Conservation (phyloP, 2,888 invertebrate species). For the Priapulus caudatus region DNA sequence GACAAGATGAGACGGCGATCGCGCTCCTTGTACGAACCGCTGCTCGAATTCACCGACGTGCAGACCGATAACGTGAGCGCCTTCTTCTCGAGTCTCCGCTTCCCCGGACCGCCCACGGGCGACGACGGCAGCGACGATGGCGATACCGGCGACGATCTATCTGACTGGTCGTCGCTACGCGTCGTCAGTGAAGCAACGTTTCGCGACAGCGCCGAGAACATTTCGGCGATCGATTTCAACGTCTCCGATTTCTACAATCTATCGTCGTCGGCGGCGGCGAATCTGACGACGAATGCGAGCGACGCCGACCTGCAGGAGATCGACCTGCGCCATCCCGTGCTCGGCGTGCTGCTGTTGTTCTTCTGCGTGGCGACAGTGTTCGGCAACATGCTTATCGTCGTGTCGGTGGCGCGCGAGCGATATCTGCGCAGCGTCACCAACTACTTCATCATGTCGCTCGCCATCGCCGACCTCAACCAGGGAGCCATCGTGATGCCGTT, state of each 20-base stretch:
- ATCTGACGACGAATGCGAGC: not conserved
- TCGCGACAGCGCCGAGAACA: no score
- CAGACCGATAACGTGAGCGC: not conserved
- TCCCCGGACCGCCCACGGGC: not conserved
- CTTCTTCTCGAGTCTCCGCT: not conserved
- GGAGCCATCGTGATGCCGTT: slow-evolving; percentile 97
- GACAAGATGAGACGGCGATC: no score
- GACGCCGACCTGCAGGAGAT: not conserved
- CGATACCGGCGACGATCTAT: no score
- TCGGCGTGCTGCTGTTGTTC: slow-evolving; percentile 63
- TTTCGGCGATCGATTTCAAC: no score
- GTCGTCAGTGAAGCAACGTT: no score
- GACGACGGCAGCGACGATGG: not conserved
- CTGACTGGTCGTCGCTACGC: no score
- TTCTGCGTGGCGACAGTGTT: slow-evolving; percentile 87
- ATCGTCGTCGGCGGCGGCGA: no score
- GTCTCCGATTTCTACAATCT: no score
- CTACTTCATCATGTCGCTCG: slow-evolving; percentile 90
- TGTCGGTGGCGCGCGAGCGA: slow-evolving; percentile 80
- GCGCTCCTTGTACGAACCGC: no score
- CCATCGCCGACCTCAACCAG: slow-evolving; percentile 89
- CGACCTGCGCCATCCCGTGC: slow-evolving; percentile 14
- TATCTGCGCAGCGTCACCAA: slow-evolving; percentile 94
- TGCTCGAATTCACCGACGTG: no score
- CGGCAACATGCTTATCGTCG: slow-evolving; percentile 84